A percentile compares a stretch with the other conserved stretches of the same genome.
Evolutionary conservation across 1,140 invertebrate genomes (phyloP).

Genomic region (Heliothis subflexa): DNA sequence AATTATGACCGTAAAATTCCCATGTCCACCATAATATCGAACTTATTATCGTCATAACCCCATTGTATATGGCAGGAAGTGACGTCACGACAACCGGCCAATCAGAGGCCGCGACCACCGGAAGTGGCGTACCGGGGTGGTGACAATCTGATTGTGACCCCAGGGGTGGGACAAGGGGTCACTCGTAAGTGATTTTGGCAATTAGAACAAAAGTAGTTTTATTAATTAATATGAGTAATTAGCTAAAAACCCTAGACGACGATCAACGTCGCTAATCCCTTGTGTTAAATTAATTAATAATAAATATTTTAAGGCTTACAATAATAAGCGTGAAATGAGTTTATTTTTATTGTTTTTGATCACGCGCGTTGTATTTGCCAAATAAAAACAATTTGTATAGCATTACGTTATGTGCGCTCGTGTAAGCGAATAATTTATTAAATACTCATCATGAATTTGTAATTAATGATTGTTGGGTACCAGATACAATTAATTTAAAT

Average conservation of each 20-base stretch:
- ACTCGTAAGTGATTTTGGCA: slow-evolving; percentile 43
- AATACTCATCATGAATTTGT: no score
- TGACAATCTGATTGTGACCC: slow-evolving; percentile 42
- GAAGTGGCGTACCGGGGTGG: slow-evolving; percentile 43
- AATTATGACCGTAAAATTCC: slow-evolving; percentile 7
- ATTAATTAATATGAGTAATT: slow-evolving; percentile 38
- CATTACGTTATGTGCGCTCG: neutral
- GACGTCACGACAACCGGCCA: slow-evolving; percentile 34
- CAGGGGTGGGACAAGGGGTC: slow-evolving; percentile 24
- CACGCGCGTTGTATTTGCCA: slow-evolving; percentile 11
- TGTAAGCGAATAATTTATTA: neutral
- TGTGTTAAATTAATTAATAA: slow-evolving; percentile 6
- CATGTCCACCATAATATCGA: slow-evolving; percentile 34
- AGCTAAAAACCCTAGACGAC: neutral
- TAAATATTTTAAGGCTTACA: neutral
- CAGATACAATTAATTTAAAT: no score
- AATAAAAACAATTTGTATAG: neutral
- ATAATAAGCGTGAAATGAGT: slow-evolving; percentile 4
- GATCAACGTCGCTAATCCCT: slow-evolving; percentile 4
- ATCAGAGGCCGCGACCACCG: slow-evolving; percentile 36
- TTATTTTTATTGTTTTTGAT: neutral
- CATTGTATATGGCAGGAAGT: slow-evolving; percentile 38
- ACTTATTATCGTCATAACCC: slow-evolving; percentile 37
- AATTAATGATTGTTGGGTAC: no score
- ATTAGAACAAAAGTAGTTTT: slow-evolving; percentile 43